Evolutionary conservation across 1,140 invertebrate genomes (phyloP).

Genomic region (Temnothorax curvispinosus): DNA sequence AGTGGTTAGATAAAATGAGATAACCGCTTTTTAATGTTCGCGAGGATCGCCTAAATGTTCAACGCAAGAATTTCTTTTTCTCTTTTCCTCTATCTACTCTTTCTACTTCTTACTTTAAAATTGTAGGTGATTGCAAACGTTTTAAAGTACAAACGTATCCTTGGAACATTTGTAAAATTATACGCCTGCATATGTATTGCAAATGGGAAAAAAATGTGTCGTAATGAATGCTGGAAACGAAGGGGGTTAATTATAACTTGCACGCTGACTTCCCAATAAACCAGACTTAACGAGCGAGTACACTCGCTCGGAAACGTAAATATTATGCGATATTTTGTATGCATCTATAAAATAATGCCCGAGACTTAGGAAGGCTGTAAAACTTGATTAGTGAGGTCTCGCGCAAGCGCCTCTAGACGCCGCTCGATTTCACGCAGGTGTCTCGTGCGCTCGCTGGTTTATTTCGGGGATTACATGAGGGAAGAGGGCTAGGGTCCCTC

Average conservation of each 20-base stretch:
- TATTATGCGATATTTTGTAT: constrained; percentile 14
- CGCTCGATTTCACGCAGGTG: constrained; percentile 71
- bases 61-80: not conserved
- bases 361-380: constrained; percentile 14
- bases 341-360: constrained; percentile 27
- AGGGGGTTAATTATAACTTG: not conserved
- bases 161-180: not conserved
- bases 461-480: constrained; percentile 59
- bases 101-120: not conserved
- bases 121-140: not conserved
- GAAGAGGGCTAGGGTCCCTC: constrained; percentile 21
- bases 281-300: not conserved
- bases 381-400: constrained; percentile 36
- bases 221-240: not conserved
- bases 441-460: constrained; percentile 52
- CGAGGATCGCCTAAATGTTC: not conserved
- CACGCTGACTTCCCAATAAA: not conserved
- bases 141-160: not conserved
- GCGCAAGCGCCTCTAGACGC: constrained; percentile 24
- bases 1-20: not conserved
- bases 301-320: constrained; percentile 6
- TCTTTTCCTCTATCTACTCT: not conserved
- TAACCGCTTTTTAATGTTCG: not conserved
- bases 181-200: not conserved
- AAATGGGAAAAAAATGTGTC: not conserved